phyloP scores from a whole-genome alignment of 2,888 invertebrate genomes.

The Isoperla grammatica region DNA sequence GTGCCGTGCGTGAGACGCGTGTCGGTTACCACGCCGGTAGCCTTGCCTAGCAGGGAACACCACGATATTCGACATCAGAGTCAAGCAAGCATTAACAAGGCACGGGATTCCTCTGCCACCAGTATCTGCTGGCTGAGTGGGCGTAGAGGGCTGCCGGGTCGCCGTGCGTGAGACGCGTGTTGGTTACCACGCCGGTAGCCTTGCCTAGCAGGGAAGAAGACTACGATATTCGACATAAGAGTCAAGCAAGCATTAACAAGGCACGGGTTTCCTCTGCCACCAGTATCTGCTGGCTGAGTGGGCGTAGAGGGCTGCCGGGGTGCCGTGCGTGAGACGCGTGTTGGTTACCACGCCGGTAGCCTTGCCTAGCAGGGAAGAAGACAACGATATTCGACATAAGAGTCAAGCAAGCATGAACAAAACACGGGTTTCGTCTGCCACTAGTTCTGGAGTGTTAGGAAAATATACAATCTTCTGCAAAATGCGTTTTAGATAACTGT shows the following conservation, averaged over 20 bases:
- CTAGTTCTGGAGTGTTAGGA: no score
- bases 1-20: conserved; percentile 74
- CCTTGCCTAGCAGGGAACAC: conserved; percentile 53
- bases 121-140: conserved; percentile 67
- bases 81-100: no score
- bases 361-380: conserved; percentile 52
- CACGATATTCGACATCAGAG: no score
- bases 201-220: conserved; percentile 51
- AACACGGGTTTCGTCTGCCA: no score
- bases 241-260: no score
- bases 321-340: conserved; percentile 71
- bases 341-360: conserved; percentile 75
- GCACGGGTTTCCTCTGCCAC: no score
- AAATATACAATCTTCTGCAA: no score
- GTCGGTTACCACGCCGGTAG: conserved; percentile 73
- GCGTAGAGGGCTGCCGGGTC: conserved; percentile 73
- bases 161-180: conserved; percentile 71
- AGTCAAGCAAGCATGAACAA: no score
- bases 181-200: conserved; percentile 73
- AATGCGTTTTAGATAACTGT: no score
- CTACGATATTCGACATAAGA: conserved; percentile 11
- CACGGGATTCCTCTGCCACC: no score
- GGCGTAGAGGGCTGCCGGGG: conserved; percentile 70
- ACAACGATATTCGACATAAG: conserved; percentile 12
- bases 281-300: no score